Base-by-base conservation (phyloP, 2,113 vertebrate species). In the Microcebus murinus region DNA sequence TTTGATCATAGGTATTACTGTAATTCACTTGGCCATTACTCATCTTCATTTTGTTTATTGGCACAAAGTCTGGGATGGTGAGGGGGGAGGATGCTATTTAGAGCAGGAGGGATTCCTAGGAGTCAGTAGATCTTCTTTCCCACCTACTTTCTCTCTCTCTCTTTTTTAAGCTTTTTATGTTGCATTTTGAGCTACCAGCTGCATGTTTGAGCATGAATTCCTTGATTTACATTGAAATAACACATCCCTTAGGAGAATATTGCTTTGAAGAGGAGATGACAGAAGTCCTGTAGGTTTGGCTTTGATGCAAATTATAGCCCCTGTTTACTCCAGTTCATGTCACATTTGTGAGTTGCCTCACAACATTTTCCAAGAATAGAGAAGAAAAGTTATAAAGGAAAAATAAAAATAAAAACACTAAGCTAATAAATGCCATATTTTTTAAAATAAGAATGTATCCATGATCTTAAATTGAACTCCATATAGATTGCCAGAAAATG, bases 201-300 rank as follows among this genome's bases (percentile, higher is more conserved):
- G 29, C 91, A 94, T 50, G 89, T 74, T 34, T 80, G 80, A 92
- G 55, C 82, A 70, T 20, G 29, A 67, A 86, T 85, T 80, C 21
- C 50, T 86, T 87, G 94, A 77, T 94, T 94, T 89, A 21, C 29
- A 74, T 36, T 57, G 59, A 96, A 96, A 93, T 15, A 73, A 48
- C 83, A 91, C 36, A 87, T 95, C 61, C 67, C 57, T 68, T 87
- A 96, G 82, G 91, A 94, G 50, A 79, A 25, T 14, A 48, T 42
- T 79, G 18, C 55, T 94, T 97, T 93, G 92, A 93, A 94, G 95
- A 89, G 36, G 23, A 96, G 90, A 96, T 91, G 86, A 89, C 79
- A 93, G 95, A 59, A 94, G 88, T 79, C 89, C 73, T 70, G 48
- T 93, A 87, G 87, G 73, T 82, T 83, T 74, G 74, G 63, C 50